Evolutionary conservation across 2,113 vertebrate species (phyloP).

Genomic region (Coregonus clupeaformis): DNA sequence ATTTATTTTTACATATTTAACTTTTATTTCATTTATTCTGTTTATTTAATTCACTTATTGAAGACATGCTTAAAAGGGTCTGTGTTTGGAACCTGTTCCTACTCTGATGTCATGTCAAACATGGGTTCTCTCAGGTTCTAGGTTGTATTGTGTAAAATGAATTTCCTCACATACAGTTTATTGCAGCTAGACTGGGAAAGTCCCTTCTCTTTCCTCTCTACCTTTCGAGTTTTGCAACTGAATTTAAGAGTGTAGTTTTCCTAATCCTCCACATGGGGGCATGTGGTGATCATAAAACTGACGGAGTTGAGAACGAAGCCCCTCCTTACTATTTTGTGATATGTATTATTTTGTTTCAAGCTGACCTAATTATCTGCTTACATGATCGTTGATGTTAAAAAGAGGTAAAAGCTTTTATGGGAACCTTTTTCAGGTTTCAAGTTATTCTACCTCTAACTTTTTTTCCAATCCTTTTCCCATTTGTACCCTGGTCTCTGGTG

Average conservation of each 20-base stretch:
- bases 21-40: background rate
- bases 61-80: background rate
- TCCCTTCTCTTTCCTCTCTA: background rate
- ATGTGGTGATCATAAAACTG: background rate
- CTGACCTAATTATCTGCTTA: too few relatives aligned
- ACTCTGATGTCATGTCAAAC: background rate
- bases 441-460: background rate
- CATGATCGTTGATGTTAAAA: too few relatives aligned
- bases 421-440: too few relatives aligned
- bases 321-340: too few relatives aligned
- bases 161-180: background rate
- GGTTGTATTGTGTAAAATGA: background rate
- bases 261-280: background rate
- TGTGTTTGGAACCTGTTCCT: background rate
- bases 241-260: background rate
- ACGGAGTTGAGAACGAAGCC: too few relatives aligned
- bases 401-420: too few relatives aligned
- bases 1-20: too few relatives aligned
- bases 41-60: background rate
- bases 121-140: background rate
- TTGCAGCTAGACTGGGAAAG: background rate
- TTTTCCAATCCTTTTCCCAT: background rate
- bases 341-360: too few relatives aligned
- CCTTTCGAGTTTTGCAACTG: background rate
- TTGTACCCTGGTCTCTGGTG: background rate